Conservation (phyloP, 2,888 invertebrate genomes). For the Xanthostigma xanthostigma region DNA sequence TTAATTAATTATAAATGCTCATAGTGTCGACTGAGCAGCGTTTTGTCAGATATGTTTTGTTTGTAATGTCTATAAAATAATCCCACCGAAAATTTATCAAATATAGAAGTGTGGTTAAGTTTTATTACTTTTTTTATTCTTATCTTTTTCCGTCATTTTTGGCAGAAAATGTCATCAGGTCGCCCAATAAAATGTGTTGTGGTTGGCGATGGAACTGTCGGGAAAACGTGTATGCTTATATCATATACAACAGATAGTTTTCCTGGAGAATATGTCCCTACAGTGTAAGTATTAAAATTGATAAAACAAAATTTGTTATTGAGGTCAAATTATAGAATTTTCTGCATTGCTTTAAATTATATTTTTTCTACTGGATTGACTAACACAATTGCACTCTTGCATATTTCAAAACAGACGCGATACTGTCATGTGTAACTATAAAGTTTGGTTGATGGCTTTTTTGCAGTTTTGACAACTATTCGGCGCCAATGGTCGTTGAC, state of each 20-base stretch:
- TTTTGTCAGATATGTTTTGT: too few species aligned
- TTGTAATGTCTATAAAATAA: too few species aligned
- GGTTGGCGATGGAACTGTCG: conserved; percentile 85
- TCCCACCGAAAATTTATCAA: too few species aligned
- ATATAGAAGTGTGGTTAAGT: too few species aligned
- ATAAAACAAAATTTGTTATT: too few species aligned
- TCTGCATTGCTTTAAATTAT: background rate
- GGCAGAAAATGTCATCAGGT: conserved; percentile 69
- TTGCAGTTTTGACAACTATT: conserved; percentile 93
- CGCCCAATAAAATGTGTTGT: conserved; percentile 86
- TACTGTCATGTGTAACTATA: too few species aligned
- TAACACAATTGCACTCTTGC: too few species aligned
- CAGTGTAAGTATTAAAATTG: conserved; percentile 55
- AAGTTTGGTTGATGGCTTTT: conserved; percentile 8
- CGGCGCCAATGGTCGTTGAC: conserved; percentile 97
- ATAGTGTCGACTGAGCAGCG: too few species aligned
- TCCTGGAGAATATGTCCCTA: conserved; percentile 89
- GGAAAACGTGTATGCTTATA: conserved; percentile 88
- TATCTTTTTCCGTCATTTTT: background rate
- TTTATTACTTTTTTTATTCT: background rate
- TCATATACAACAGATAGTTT: conserved; percentile 87
- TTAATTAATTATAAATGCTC: too few species aligned
- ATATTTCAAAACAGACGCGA: too few species aligned
- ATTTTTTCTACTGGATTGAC: too few species aligned
- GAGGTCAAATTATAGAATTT: background rate